These are phyloP conservation scores for Chymomyza costata DNA, from an alignment of 1,140 invertebrate species.

Conservation along the genomic window DNA sequence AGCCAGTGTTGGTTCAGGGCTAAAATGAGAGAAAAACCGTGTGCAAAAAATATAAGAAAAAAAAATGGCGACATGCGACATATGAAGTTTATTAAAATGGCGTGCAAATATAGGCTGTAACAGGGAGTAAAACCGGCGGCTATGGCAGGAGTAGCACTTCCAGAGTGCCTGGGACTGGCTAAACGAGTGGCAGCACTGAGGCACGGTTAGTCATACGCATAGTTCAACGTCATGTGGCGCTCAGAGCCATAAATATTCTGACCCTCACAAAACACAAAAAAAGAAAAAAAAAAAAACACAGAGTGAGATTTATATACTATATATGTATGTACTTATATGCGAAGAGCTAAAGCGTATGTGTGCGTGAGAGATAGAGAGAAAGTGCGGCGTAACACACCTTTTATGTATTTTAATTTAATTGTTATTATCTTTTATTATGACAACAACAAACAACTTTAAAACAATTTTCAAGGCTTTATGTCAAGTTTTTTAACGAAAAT, in stretches of 20 bases:
- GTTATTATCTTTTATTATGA: no score
- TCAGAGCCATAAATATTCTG: slow-evolving; percentile 65
- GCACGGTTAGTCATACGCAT: slow-evolving; percentile 54
- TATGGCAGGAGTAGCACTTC: background rate
- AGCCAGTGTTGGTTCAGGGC: slow-evolving; percentile 15
- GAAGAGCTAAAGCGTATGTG: no score
- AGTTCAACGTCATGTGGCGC: slow-evolving; percentile 66
- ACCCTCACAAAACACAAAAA: slow-evolving; percentile 14
- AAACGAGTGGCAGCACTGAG: slow-evolving; percentile 12
- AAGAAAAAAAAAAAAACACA: no score
- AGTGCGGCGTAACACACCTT: no score
- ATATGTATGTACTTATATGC: no score
- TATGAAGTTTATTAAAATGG: slow-evolving; percentile 74
- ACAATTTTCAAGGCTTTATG: no score
- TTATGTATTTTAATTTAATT: no score
- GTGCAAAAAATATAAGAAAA: slow-evolving; percentile 28
- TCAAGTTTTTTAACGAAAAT: no score
- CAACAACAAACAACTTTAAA: no score
- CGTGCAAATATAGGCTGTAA: slow-evolving; percentile 28
- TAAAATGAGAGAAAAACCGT: slow-evolving; percentile 25
- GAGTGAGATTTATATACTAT: no score
- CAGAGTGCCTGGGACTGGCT: slow-evolving; percentile 1
- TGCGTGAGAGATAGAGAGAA: no score
- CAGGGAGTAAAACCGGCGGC: slow-evolving; percentile 23
- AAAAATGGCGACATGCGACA: slow-evolving; percentile 71